Percentiles rank a stretch among this genome's conserved stretches.
Conservation (phyloP, 2,113 vertebrate species). For the Leuciscus idus region DNA sequence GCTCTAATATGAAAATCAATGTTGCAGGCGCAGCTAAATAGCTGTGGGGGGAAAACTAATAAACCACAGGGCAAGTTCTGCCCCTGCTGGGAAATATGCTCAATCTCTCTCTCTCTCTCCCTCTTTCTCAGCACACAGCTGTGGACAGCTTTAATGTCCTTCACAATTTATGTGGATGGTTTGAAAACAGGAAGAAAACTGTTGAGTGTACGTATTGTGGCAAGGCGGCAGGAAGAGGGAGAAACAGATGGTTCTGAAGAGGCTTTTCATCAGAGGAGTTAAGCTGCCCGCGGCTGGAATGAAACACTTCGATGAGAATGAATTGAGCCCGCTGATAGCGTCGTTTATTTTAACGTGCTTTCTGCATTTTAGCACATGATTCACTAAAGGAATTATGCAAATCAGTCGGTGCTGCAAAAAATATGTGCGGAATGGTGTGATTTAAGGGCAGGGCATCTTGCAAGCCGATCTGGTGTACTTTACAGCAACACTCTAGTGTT, state of each 20-base stretch:
- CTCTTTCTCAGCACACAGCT: conserved; percentile 61
- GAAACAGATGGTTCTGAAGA: conserved; percentile 49
- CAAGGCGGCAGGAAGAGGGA: conserved; percentile 58
- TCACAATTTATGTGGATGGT: conserved; percentile 78
- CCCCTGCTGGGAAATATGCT: conserved; percentile 76
- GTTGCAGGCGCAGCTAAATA: conserved; percentile 62
- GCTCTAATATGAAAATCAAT: conserved; percentile 84
- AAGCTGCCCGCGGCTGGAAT: conserved; percentile 37
- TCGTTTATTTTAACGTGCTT: not conserved
- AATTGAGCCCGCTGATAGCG: not conserved
- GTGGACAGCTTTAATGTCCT: conserved; percentile 81
- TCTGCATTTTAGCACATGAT: conserved; percentile 1
- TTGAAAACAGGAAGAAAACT: conserved; percentile 74
- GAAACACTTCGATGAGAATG: conserved; percentile 4
- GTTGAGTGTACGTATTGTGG: conserved; percentile 76
- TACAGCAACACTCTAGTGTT: not conserved
- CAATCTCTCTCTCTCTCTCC: conserved; percentile 71
- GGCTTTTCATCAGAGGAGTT: conserved; percentile 65
- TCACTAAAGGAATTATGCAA: conserved; percentile 6
- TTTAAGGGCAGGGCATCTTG: not conserved
- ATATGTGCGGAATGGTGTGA: not conserved
- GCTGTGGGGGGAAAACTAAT: conserved; percentile 71
- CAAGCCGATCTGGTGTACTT: not conserved
- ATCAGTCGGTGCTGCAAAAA: not conserved
- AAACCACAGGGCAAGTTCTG: conserved; percentile 64